Evolutionary conservation across 2,113 vertebrate species (phyloP).

Genomic region (Eira barbara): DNA sequence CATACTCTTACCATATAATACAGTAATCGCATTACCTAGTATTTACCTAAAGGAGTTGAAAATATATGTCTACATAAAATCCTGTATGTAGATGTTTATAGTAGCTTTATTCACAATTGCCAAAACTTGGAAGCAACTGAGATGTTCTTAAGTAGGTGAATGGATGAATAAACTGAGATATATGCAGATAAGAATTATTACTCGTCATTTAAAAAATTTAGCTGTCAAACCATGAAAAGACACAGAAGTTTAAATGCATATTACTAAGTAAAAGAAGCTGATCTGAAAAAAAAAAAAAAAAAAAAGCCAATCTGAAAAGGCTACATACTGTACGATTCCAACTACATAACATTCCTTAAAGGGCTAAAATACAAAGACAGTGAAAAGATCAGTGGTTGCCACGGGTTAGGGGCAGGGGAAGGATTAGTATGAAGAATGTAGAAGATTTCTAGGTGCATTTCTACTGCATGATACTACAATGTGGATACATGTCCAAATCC

Average conservation of each 20-base stretch:
- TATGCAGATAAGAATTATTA: background rate
- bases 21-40: background rate
- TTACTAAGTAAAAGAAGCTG: background rate
- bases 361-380: background rate
- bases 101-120: background rate
- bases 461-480: background rate
- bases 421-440: background rate
- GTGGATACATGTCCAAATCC: background rate
- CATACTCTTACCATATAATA: background rate
- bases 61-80: background rate
- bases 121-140: background rate
- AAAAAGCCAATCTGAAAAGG: background rate
- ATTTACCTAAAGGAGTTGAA: background rate
- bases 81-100: background rate
- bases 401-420: background rate
- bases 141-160: background rate
- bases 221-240: background rate
- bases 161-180: background rate
- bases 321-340: background rate
- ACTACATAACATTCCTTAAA: background rate
- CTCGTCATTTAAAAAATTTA: background rate
- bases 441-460: background rate
- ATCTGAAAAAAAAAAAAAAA: background rate
- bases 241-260: background rate
- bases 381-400: background rate